Evolutionary conservation across 2,113 vertebrate species (phyloP), one percentile per base, ranked within the genome.

Genomic region (Tetrax tetrax): DNA sequence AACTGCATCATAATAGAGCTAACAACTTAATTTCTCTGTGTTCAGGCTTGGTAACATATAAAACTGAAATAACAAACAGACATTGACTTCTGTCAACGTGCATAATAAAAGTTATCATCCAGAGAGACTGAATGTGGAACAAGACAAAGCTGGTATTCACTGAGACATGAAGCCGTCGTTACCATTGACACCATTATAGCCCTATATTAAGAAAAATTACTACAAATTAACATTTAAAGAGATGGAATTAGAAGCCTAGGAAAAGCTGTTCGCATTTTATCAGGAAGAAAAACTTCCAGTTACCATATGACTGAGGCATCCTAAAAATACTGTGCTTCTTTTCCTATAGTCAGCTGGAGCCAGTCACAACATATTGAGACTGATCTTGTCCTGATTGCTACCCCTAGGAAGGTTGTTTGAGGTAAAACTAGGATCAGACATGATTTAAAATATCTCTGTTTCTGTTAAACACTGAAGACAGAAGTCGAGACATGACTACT

Each of bases 21-120:
- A 94, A 94, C 88, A 83, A 50, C 41, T 72, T 93, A 83, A 94
- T 93, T 93, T 90, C 68, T 75, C 88, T 81, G 37, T 80, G 85
- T 85, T 96, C 86, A 90, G 71, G 43, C 83, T 94, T 83, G 53
- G 51, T 90, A 78, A 77, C 38, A 31, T 83, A 90, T 71, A 90
- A 92, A 94, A 95, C 43, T 70, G 68, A 86, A 94, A 95, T 86
- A 93, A 85, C 77, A 94, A 89, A 70, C 76, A 95, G 63, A 85
- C 84, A 77, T 69, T 90, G 87, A 93, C 90, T 96, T 91, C 75
- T 66, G 63, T 88, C 90, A 80, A 88, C 90, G 59, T 63, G 54
- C 35, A 54, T 83, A 91, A 93, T 88, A 78, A 94, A 96, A 75
- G 68, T 77, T 91, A 70, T 71, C 60, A 86, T 95, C 51, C 83